These are phyloP conservation scores for Syngnathus rostellatus DNA, from an alignment of 2,797 vertebrate genomes.

Conservation along the genomic window DNA sequence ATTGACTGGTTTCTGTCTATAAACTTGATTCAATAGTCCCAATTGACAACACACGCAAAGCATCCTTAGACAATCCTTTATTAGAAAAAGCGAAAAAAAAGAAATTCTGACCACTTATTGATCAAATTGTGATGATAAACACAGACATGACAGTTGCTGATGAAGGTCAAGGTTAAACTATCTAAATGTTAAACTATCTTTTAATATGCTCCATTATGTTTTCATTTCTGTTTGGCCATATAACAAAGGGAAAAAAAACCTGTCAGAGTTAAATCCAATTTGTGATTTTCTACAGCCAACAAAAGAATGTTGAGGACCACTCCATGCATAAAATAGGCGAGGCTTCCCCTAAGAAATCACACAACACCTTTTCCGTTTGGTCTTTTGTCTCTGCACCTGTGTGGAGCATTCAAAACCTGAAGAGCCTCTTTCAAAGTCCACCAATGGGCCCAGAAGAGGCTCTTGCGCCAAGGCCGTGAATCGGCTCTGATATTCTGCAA, in stretches of 20 bases:
- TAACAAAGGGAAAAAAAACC: too few relatives aligned
- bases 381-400: constrained; percentile 57
- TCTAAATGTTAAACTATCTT: too few relatives aligned
- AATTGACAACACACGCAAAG: too few relatives aligned
- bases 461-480: constrained; percentile 49
- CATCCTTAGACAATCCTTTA: too few relatives aligned
- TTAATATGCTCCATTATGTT: too few relatives aligned
- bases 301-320: not conserved
- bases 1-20: not conserved
- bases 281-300: not conserved
- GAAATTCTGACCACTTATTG: not conserved
- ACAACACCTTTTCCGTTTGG: constrained; percentile 23
- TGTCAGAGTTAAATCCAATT: not conserved
- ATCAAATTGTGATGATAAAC: not conserved
- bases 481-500: constrained; percentile 56
- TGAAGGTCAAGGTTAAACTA: not conserved
- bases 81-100: too few relatives aligned
- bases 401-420: constrained; percentile 39
- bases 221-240: too few relatives aligned
- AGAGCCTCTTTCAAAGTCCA: constrained; percentile 53
- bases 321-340: not conserved
- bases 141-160: not conserved
- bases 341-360: not conserved
- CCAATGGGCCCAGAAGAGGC: constrained; percentile 52
- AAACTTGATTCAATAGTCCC: not conserved